A percentile compares a stretch with the other conserved stretches of the same genome.
Conservation (phyloP, 2,888 invertebrate genomes). For the Lypha dubia region DNA sequence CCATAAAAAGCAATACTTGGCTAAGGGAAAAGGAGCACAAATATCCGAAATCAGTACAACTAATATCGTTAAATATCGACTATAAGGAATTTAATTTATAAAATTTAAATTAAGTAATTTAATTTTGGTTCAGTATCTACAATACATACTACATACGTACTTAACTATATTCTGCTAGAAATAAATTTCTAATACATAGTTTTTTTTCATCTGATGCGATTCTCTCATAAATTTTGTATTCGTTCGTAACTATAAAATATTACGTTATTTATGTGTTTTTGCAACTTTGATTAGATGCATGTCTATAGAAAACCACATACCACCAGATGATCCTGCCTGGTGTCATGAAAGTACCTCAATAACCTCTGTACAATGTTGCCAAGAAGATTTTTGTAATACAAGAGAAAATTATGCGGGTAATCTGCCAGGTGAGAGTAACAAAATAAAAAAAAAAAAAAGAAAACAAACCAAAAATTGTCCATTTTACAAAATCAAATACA, state of each 20-base stretch:
- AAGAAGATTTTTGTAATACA: conserved; percentile 88
- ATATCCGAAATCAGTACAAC: no score
- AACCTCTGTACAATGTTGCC: conserved; percentile 85
- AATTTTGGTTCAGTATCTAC: no score
- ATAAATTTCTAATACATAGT: conserved; percentile 9
- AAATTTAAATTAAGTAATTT: no score
- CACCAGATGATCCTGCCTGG: conserved; percentile 86
- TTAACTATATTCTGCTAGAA: conserved; percentile 6
- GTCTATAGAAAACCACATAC: conserved; percentile 85
- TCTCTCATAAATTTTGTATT: conserved; percentile 18
- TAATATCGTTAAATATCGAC: no score
- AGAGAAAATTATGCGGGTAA: conserved; percentile 82
- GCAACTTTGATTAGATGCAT: conserved; percentile 85
- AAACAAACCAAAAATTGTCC: conserved; percentile 58
- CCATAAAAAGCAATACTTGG: no score
- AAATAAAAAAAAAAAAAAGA: conserved; percentile 19
- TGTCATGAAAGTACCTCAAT: conserved; percentile 84
- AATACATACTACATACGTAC: no score
- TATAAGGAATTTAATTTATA: no score
- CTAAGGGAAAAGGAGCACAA: no score
- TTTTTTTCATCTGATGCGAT: conserved; percentile 27
- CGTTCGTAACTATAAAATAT: conserved; percentile 46
- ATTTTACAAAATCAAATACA: conserved; percentile 54
- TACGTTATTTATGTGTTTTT: conserved; percentile 66
- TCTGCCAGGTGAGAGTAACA: conserved; percentile 81